Conservation (phyloP, 2,888 invertebrate species). For the Drosophila limbata region DNA sequence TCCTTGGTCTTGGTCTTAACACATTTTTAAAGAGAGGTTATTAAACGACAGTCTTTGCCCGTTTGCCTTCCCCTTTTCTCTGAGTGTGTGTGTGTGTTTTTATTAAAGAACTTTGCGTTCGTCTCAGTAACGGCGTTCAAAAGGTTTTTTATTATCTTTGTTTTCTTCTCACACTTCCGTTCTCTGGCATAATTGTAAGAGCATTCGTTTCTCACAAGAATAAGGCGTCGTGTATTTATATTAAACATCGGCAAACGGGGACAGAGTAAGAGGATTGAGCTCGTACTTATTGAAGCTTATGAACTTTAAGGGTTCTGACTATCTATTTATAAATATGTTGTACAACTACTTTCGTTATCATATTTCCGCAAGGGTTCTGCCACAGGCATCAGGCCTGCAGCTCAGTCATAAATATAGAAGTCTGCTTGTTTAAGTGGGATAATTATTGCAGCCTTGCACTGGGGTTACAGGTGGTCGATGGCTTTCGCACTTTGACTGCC, state of each 20-base stretch:
- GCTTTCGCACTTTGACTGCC: constrained; percentile 2
- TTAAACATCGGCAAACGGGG: constrained; percentile 10
- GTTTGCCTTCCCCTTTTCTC: constrained; percentile 7
- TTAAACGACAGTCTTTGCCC: constrained; percentile 16
- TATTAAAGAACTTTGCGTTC: constrained; percentile 15
- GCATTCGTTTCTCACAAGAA: neutral
- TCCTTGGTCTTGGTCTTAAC: constrained; percentile 1
- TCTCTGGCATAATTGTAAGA: constrained; percentile 5
- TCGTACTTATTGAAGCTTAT: constrained; percentile 3
- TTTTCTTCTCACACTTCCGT: constrained; percentile 19
- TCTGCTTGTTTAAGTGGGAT: constrained; percentile 4
- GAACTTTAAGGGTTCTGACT: constrained; percentile 13
- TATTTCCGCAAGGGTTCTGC: constrained; percentile 1
- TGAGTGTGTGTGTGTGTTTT: constrained; percentile 1
- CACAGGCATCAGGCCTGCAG: constrained; percentile 4
- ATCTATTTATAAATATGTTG: constrained; percentile 5
- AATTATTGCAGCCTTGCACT: constrained; percentile 6
- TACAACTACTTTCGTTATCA: constrained; percentile 6
- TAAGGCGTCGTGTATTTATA: neutral
- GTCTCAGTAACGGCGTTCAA: neutral
- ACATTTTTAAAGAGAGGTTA: constrained; percentile 13
- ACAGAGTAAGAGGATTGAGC: constrained; percentile 2
- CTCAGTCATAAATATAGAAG: constrained; percentile 13
- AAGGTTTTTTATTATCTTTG: constrained; percentile 15
- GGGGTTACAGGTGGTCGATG: constrained; percentile 17